A percentile compares a stretch with the other conserved stretches of the same genome.
Conservation (phyloP, 2,797 vertebrate species). For the Trachurus trachurus region DNA sequence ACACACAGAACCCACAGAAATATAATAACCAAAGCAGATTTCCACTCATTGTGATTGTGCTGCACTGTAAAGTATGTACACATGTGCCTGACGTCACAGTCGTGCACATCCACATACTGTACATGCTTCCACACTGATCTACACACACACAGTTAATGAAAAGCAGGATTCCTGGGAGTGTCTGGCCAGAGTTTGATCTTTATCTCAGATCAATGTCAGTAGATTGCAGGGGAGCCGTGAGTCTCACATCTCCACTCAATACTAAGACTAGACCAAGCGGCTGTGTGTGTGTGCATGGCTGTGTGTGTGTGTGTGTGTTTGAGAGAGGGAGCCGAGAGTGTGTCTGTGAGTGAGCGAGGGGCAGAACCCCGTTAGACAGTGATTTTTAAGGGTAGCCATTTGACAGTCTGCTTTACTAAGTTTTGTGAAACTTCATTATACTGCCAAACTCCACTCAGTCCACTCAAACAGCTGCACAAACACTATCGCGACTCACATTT, state of each 20-base stretch:
- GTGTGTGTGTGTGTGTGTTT: slow-evolving; percentile 7
- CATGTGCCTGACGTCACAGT: slow-evolving; percentile 18
- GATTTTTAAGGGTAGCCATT: not conserved
- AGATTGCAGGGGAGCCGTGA: slow-evolving; percentile 65
- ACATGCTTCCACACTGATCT: not conserved
- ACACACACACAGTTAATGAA: slow-evolving; percentile 58
- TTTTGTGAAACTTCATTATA: not conserved
- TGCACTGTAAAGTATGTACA: slow-evolving; percentile 30
- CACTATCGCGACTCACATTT: too few species aligned
- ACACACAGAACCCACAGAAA: slow-evolving; percentile 9
- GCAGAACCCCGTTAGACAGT: not conserved
- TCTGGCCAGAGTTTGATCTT: slow-evolving; percentile 68
- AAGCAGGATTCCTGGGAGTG: slow-evolving; percentile 68
- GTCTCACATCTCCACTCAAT: slow-evolving; percentile 75
- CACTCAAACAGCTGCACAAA: too few species aligned
- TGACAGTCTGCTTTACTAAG: not conserved
- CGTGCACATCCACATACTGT: not conserved
- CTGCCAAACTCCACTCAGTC: too few species aligned
- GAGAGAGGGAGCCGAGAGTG: slow-evolving; percentile 4
- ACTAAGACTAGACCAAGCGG: slow-evolving; percentile 58
- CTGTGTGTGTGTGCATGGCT: not conserved
- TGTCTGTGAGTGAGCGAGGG: slow-evolving; percentile 4
- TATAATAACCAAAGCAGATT: slow-evolving; percentile 25
- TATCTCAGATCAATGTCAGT: slow-evolving; percentile 75
- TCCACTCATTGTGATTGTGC: not conserved